Evolutionary conservation across 37 sponge, comb jelly and placozoan species (phyloP), one percentile per base, ranked within the genome.

Genomic region (Tethya wilhelma): DNA sequence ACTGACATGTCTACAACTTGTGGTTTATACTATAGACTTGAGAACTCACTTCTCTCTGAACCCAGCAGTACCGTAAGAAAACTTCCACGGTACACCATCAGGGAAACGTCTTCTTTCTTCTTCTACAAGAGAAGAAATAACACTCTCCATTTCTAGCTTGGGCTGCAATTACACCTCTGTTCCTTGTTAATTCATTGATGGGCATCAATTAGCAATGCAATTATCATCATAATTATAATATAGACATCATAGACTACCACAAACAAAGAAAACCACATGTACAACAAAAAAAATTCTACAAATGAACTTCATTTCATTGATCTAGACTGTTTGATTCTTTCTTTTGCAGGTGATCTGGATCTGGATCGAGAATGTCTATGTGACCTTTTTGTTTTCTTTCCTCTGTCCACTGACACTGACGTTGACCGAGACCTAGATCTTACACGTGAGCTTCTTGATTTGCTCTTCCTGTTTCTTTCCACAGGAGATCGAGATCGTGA

Each of bases 21-120:
- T n/a, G n/a, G n/a, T 74, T 42, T 34, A 44, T 12, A 38, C 6
- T 4, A 49, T 14, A 49, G 14, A 19, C 14, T n/a, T n/a, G n/a
- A n/a, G 12, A 11, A 37, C 68, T 29, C 46, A 94, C 95, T 79
- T 94, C 64, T 84, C 89, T 49, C 98, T 78, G 71, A 98, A 98
- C 28, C 98, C 98, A 66, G 98, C 98, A 19, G 98, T 98, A 53
- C 98, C 98, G 46, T 98, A 98, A 0, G 84, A 72, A 67, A 89
- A 94, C 25, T 49, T 78, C 76, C 79, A 79, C 17, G 41, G 25
- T 11, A 42, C 43, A 31, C 34, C 56, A 14, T 31, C 40, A 49
- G 79, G 73, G 49, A 86, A 86, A 49, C 64, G 75, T 3, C 17
- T 23, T 23, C 28, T 12, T 43, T 90, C 90, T 69, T 68, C 69